Evolutionary conservation across 2,113 vertebrate genomes (phyloP), one percentile per base, ranked within the genome.

Genomic region (Telmatochromis sp.): DNA sequence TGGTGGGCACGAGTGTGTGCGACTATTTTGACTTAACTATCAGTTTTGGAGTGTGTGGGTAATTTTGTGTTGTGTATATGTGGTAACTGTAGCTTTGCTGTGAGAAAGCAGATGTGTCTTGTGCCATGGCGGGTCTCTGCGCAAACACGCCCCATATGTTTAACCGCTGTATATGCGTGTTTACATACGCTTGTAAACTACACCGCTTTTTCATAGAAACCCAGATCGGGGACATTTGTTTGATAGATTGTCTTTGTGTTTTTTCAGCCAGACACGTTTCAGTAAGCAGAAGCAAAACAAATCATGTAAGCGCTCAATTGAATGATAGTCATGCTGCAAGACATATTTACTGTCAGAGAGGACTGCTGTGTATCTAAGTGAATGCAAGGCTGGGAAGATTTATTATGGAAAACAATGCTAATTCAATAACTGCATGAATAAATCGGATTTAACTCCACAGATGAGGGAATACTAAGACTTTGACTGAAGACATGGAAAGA

Each of bases 11-110:
- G 81, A 89, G 91, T 88, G 80, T 86, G 88, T 70, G 88, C 10
- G 49, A 91, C 87, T 89, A 90, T 94, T 94, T 95, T 92, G 85
- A 92, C 93, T 94, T 94, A 95, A 95, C 93, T 83, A 95, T 92
- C 90, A 85, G 87, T 94, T 95, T 8, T 85, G 82, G 86, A 92
- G 92, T 86, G 84, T 89, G 91, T 89, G 90, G 83, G 84, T 80
- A 70, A 58, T 53, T 63, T 49, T 86, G 87, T 82, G 89, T 90
- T 87, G 88, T 81, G 85, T 91, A 37, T 87, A 51, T 84, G 81
- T 73, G 40, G 54, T 70, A 88, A 33, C 63, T 70, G 37, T 9
- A 80, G 51, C 28, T 54, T 75, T 9, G 82, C 86, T 82, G 57
- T 92, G 92, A 93, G 93, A 93, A 87, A 91, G 89, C 88, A 90